Evolutionary conservation across 2,888 invertebrate genomes (phyloP), one percentile per base, ranked within the genome.

Genomic region (Tetragonula carbonaria): DNA sequence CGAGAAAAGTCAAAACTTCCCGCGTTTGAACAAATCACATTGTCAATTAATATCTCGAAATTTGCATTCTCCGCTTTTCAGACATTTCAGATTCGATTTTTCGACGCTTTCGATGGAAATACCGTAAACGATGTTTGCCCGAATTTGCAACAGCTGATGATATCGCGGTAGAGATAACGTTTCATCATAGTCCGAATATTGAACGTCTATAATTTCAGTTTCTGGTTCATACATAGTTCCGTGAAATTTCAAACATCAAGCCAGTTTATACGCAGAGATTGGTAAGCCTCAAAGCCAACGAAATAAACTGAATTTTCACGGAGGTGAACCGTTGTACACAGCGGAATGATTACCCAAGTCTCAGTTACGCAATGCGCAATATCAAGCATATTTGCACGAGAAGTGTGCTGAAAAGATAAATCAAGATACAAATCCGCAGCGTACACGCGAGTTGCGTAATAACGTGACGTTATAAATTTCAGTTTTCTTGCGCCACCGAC

Each of bases 341-440:
- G 33, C 23, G 63, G 51, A 65, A 70, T 50, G 74, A 82, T 81
- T 81, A 74, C 28, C 21, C 16, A 65, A 74, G 50, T 82, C 51
- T 53, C 13, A 59, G 23, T 81, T 65, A 81, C 57, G 81, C 74
- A 81, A 71, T 57, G 51, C 63, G 70, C 63, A 55, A 74, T 68
- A 82, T 80, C 74, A 62, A 57, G 38, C 55, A 57, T 28, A 53
- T 51, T 51, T 57, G 57, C 55, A 16, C 38, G 28, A n/a, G 59
- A 81, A 63, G 70, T 66, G 65, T 13, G 81, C 38, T 55, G 50
- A 67, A 68, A 62, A 51, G 67, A 68, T 63, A 68, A 74, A 74
- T 80, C 80, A 78, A 53, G 45, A n/a, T 67, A 80, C 66, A 80
- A 53, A 80, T 80, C 45, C 51, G 67, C 14, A 16, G 21, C 16